Conservation (phyloP, 2,797 vertebrate genomes). For the Diglossa cyanea region DNA sequence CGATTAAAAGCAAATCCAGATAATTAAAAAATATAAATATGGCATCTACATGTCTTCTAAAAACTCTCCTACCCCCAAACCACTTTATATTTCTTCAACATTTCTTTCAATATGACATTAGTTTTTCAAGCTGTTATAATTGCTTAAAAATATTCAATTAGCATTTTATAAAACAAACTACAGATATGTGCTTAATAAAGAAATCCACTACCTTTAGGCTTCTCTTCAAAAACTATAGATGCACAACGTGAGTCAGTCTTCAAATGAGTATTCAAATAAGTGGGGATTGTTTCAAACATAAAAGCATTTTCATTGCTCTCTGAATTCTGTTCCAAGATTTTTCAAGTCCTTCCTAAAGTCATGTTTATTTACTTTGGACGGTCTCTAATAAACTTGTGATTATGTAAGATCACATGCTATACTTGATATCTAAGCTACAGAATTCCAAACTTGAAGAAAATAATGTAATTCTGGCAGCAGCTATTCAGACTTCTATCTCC, state of each 20-base stretch:
- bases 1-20: background rate
- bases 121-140: background rate
- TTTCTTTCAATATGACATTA: background rate
- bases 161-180: background rate
- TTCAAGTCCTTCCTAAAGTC: background rate
- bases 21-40: background rate
- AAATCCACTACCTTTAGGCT: background rate
- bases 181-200: background rate
- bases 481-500: rapidly evolving
- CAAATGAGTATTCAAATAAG: background rate
- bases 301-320: background rate
- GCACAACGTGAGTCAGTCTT: background rate
- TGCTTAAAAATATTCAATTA: background rate
- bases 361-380: background rate
- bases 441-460: background rate
- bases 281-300: background rate
- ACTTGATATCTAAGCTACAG: background rate
- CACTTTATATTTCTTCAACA: background rate
- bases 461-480: background rate
- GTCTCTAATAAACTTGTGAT: background rate
- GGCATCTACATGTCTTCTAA: background rate
- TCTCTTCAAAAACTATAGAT: background rate
- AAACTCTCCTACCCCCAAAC: background rate
- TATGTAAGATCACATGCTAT: background rate
- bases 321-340: background rate